Conservation (phyloP, 1,140 invertebrate genomes). For the Ooceraea biroi region DNA sequence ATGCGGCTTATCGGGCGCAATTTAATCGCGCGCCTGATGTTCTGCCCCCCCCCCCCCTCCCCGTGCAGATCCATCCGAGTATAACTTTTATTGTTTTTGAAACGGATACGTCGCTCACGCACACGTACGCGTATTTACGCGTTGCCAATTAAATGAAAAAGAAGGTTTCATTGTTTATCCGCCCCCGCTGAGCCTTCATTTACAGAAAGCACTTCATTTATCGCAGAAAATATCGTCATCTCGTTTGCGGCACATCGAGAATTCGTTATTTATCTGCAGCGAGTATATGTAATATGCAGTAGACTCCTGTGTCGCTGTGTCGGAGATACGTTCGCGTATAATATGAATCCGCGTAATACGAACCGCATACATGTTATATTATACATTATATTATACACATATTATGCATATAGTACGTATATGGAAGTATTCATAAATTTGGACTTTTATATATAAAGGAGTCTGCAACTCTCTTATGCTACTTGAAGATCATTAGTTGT, state of each 20-base stretch:
- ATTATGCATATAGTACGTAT: too few relatives aligned
- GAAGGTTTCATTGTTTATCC: slow-evolving; percentile 21
- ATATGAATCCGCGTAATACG: too few relatives aligned
- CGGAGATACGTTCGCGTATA: too few relatives aligned
- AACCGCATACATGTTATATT: too few relatives aligned
- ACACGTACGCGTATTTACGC: not conserved
- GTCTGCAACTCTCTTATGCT: too few relatives aligned
- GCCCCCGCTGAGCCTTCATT: slow-evolving; percentile 5
- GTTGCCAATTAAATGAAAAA: slow-evolving; percentile 2
- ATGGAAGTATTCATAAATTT: too few relatives aligned
- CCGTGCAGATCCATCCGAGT: not conserved
- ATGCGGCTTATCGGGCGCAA: slow-evolving; percentile 42
- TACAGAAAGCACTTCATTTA: slow-evolving; percentile 20
- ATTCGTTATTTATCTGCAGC: slow-evolving; percentile 30
- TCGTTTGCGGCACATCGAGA: not conserved
- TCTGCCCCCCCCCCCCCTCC: too few relatives aligned
- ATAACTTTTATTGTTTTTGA: slow-evolving; percentile 18
- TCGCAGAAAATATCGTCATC: slow-evolving; percentile 29
- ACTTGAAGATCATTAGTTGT: too few relatives aligned
- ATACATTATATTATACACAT: too few relatives aligned
- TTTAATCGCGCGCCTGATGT: slow-evolving; percentile 39
- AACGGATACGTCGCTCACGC: not conserved
- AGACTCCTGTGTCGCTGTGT: too few relatives aligned
- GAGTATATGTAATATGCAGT: too few relatives aligned
- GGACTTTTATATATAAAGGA: too few relatives aligned